Evolutionary conservation across 2,113 vertebrate species (phyloP), one percentile per base, ranked within the genome.

Genomic region (Edolisoma coerulescens): DNA sequence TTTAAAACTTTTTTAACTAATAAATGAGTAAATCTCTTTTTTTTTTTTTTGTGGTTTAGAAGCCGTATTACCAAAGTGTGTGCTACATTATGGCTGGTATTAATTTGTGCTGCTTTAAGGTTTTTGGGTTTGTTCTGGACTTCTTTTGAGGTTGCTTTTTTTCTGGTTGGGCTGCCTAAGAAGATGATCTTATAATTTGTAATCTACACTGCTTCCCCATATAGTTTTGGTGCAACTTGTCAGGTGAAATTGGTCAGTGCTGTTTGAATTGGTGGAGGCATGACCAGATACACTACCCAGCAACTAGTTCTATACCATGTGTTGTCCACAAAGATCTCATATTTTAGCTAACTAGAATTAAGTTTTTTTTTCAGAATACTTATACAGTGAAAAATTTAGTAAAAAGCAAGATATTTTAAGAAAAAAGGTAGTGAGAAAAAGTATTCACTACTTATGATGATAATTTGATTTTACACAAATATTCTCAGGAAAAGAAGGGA

Each of bases 41-140:
- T 33, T 33, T 24, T 57, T 57, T 21, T 61, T 39, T 63, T 24
- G 11, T 45, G 21, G 0, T 42, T 87, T 50, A 53, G 20, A 30
- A 67, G 20, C 4, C 16, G n/a, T 5, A 7, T 27, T 60, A 45
- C 14, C 9, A 69, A 65, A 61, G 42, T 13, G 2, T 7, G 8
- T 49, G 11, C 26, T 41, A 41, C 0, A 0, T 2, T 2, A 16
- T 87, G 28, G 6, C 6, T 57, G 27, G 14, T 11, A 30, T 33
- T 50, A 56, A 44, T 39, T 60, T 39, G 11, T 39, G 21, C 4
- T 65, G 17, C 11, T 69, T 84, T 76, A 54, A 70, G 10, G 4
- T 18, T 74, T 56, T 30, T 6, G 6, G 20, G 3, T 22, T 85
- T 74, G 3, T 54, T n/a, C 12, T 47, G 20, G n/a, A 3, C 2